These are phyloP conservation scores for Adelges cooleyi DNA, from an alignment of 1,140 invertebrate species.

Conservation along the genomic window DNA sequence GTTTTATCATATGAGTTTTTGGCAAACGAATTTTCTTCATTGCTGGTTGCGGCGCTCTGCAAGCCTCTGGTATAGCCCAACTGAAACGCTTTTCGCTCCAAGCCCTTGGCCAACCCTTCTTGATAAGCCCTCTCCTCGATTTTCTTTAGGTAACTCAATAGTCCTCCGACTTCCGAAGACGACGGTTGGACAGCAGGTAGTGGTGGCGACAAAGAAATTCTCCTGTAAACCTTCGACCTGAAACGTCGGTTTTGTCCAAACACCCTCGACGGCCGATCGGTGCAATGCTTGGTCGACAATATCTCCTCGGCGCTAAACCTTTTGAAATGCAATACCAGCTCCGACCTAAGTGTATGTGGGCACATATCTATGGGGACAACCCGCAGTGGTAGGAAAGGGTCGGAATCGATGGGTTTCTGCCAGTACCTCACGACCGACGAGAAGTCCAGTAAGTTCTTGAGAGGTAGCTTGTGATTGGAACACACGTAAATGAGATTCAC, in stretches of 20 bases:
- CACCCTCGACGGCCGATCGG: background rate
- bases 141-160: conserved; percentile 14
- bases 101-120: conserved; percentile 28
- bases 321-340: conserved; percentile 74
- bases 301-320: conserved; percentile 35
- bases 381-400: conserved; percentile 62
- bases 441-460: conserved; percentile 83
- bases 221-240: background rate
- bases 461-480: conserved; percentile 74
- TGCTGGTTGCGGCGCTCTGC: background rate
- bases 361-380: conserved; percentile 88
- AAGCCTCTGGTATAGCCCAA: conserved; percentile 19
- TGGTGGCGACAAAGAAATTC: background rate
- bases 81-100: conserved; percentile 27
- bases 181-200: background rate
- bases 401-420: conserved; percentile 34
- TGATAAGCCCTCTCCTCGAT: conserved; percentile 29
- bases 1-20: background rate
- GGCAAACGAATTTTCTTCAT: background rate
- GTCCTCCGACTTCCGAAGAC: background rate
- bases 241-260: background rate
- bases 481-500: conserved; percentile 78
- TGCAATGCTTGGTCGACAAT: background rate
- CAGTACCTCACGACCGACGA: conserved; percentile 40
- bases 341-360: conserved; percentile 81